These are phyloP conservation scores for Thereuonema tuberculata DNA, from an alignment of 1,140 invertebrate genomes.

Conservation along the genomic window DNA sequence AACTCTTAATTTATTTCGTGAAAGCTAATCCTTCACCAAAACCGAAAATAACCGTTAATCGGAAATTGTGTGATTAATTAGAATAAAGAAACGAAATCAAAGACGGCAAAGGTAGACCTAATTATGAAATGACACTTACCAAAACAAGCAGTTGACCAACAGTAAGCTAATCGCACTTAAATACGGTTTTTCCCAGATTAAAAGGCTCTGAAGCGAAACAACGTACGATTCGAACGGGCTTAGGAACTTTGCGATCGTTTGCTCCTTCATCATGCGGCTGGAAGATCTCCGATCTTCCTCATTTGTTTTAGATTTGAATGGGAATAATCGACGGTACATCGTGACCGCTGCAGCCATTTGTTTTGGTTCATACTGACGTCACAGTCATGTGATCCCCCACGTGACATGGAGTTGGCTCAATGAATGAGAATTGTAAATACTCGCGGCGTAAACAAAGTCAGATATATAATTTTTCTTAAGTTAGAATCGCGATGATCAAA, in stretches of 20 bases:
- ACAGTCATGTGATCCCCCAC: not conserved
- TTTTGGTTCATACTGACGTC: constrained; percentile 4
- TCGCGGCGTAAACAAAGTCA: too few species aligned
- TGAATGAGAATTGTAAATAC: too few species aligned
- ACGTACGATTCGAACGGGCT: constrained; percentile 23
- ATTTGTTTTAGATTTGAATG: not conserved
- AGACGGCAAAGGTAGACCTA: too few species aligned
- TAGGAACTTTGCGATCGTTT: constrained; percentile 12
- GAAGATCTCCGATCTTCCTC: not conserved
- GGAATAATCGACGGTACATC: constrained; percentile 9
- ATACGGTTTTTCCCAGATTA: constrained; percentile 25
- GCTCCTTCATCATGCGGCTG: constrained; percentile 6
- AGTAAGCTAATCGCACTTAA: constrained; percentile 21
- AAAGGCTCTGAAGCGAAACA: constrained; percentile 22
- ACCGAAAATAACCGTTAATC: too few species aligned
- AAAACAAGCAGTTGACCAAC: constrained; percentile 23
- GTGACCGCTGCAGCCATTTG: constrained; percentile 6
- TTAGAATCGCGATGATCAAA: too few species aligned
- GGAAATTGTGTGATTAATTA: too few species aligned
- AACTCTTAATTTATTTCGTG: too few species aligned
- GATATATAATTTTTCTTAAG: too few species aligned
- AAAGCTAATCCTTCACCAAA: too few species aligned
- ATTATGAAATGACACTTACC: too few species aligned
- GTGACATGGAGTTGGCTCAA: not conserved
- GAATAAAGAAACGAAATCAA: too few species aligned